Conservation (phyloP, 2,113 vertebrate genomes). For the Chunga burmeisteri region DNA sequence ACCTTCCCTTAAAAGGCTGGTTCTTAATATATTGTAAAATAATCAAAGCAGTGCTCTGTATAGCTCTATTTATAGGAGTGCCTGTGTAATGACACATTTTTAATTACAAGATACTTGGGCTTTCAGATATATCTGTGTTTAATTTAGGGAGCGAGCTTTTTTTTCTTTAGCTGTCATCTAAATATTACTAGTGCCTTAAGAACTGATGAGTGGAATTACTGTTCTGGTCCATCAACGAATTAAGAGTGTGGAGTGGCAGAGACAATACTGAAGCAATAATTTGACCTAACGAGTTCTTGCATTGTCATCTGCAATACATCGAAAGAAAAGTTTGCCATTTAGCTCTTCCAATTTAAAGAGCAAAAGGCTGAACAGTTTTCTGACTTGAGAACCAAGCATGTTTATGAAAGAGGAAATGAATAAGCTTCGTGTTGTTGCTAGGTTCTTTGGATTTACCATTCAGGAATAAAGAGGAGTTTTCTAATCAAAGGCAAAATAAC, state of each 20-base stretch:
- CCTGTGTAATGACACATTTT: neutral
- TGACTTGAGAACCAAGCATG: neutral
- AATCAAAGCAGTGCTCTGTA: neutral
- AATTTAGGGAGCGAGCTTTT: neutral
- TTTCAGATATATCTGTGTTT: neutral
- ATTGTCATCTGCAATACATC: neutral
- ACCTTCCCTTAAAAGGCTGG: neutral
- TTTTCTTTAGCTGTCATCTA: neutral
- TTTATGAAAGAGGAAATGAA: neutral
- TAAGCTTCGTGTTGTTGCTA: neutral
- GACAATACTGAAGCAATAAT: neutral
- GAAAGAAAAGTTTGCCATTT: neutral
- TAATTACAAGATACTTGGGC: neutral
- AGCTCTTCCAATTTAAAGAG: neutral
- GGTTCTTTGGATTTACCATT: neutral
- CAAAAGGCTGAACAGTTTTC: neutral
- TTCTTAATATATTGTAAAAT: neutral
- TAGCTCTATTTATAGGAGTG: neutral
- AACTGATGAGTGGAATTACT: neutral
- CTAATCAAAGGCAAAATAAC: neutral
- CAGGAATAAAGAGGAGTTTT: neutral
- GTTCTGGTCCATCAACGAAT: neutral
- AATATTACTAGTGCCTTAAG: neutral
- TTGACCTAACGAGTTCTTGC: neutral
- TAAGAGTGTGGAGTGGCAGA: neutral